Base-by-base conservation (phyloP, 2,888 invertebrate species). In the Icerya purchasi region DNA sequence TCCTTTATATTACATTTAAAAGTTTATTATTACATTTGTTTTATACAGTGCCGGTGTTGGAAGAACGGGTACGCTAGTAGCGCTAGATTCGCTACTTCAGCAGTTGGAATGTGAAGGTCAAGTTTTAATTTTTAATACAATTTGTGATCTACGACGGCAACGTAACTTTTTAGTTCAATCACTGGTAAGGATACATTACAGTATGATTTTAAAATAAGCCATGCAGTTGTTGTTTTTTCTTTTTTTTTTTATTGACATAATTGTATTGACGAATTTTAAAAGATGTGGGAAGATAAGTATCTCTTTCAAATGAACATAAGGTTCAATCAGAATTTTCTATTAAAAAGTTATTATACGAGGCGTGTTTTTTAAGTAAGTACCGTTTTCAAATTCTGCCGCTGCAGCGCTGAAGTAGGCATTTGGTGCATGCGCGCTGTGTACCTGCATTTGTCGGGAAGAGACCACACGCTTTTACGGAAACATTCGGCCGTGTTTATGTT, bases 121-220 rank as follows among this genome's bases (percentile, higher is more conserved):
- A 67, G 89, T 85, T 18, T 83, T 91, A 55, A 87, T 94, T 59
- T 92, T 89, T 73, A 88, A 88, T 71, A 89, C 89, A 5, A 87
- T 94, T 50, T 87, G 87, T 68, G 88, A 88, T 71, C 76, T 94
- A 66, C 76, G 94, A 60, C 81, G 87, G 67, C 91, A 92, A 73
- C 76, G 94, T 68, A 94, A 93, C 73, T 90, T 90, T 75, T 78
- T 94, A 64, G 94, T 94, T 63, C 93, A 94, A 72, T 90, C 91
- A 56, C 72, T 86, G 76, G 83, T 83, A 71, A 73, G 75, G 70
- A 52, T 21, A 51, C 59, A 10, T 53, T 56, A 18, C 36, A 23
- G 58, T 56, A 55, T 1, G 18, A 54, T 22, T 51, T 52, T 19
- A 19, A 23, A 22, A 49, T 50, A 8, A 18, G 58, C 54, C 8